Conservation (phyloP, 2,888 invertebrate species). For the Acanthosepion lycidas region DNA sequence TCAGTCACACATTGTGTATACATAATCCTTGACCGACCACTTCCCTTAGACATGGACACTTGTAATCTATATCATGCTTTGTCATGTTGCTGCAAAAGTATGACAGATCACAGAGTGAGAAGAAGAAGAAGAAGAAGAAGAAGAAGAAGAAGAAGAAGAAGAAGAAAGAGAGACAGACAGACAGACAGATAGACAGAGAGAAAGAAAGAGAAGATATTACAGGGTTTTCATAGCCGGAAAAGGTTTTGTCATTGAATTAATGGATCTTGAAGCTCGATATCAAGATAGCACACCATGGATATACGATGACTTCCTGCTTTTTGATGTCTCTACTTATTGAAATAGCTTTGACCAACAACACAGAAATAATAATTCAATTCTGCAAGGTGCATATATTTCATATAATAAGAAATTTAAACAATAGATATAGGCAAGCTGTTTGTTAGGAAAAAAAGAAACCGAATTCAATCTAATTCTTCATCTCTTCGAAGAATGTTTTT, state of each 20-base stretch:
- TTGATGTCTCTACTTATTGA: background rate
- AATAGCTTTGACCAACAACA: background rate
- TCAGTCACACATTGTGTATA: background rate
- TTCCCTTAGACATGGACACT: background rate
- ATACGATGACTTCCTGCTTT: background rate
- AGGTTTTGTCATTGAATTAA: background rate
- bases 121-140: no score
- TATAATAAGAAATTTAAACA: background rate
- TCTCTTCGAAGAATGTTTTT: no score
- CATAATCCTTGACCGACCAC: background rate
- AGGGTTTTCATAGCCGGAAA: background rate
- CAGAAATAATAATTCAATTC: background rate
- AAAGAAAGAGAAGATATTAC: background rate
- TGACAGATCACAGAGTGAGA: background rate
- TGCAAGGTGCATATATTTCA: background rate
- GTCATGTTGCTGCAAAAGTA: background rate
- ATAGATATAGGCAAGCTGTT: no score
- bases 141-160: no score
- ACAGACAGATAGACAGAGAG: no score
- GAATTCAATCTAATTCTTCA: no score
- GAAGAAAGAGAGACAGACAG: no score
- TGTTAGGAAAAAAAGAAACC: no score
- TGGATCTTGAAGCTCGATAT: background rate
- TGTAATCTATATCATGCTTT: conserved; percentile 2
- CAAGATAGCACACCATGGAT: background rate